Evolutionary conservation across 1,140 invertebrate genomes (phyloP).

Genomic region (Mya arenaria): DNA sequence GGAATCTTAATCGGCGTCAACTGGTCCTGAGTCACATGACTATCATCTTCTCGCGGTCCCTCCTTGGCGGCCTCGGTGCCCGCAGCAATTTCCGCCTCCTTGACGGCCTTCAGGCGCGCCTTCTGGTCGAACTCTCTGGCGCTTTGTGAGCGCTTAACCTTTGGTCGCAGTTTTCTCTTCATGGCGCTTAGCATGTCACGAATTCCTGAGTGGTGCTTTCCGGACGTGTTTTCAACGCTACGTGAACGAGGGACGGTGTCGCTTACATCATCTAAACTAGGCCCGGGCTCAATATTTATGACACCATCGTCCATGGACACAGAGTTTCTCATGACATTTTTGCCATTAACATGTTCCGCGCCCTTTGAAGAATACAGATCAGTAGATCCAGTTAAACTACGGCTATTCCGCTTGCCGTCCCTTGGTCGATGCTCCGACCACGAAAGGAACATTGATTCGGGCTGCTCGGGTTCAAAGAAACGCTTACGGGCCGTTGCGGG

Average conservation of each 20-base stretch:
- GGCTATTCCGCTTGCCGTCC: constrained; percentile 35
- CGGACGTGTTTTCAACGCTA: constrained; percentile 32
- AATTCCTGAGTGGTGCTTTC: constrained; percentile 39
- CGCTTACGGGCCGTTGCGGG: constrained; percentile 63
- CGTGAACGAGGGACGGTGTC: not conserved
- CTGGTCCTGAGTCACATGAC: constrained; percentile 43
- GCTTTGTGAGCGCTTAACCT: constrained; percentile 51
- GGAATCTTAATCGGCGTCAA: constrained; percentile 40
- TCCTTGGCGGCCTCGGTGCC: not conserved
- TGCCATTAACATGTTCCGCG: constrained; percentile 18
- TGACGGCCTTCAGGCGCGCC: constrained; percentile 20
- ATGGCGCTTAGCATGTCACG: constrained; percentile 45
- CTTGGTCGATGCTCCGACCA: constrained; percentile 61
- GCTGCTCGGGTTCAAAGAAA: constrained; percentile 63
- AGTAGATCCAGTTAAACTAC: constrained; percentile 43
- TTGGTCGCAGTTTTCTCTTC: constrained; percentile 44
- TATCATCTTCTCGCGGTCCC: not conserved
- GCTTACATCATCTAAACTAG: not conserved
- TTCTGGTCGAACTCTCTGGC: constrained; percentile 37
- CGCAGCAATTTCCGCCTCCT: constrained; percentile 8
- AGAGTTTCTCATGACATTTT: constrained; percentile 27
- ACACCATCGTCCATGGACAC: constrained; percentile 48
- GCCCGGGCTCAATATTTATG: not conserved
- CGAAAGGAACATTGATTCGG: constrained; percentile 52
- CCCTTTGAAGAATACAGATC: constrained; percentile 29